These are phyloP conservation scores for Eledona agricola DNA, from an alignment of 2,888 invertebrate species.

Conservation along the genomic window DNA sequence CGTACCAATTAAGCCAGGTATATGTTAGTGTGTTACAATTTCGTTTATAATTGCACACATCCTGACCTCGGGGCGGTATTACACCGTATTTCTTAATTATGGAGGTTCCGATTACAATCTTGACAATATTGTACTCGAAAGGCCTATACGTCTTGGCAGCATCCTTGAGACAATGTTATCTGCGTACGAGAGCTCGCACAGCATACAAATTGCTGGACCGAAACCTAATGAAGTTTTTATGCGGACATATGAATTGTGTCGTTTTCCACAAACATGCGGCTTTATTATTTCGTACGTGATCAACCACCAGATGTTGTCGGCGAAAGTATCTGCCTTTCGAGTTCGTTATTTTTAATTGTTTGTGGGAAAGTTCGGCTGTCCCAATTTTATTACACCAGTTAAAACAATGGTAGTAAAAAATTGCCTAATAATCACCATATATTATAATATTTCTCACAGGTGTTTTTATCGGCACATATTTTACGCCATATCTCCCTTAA, in stretches of 20 bases:
- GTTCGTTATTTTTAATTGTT: slow-evolving; percentile 33
- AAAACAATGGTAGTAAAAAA: too few species aligned
- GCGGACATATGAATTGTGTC: slow-evolving; percentile 32
- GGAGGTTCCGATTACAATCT: slow-evolving; percentile 35
- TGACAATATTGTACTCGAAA: slow-evolving; percentile 31
- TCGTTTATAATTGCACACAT: slow-evolving; percentile 25
- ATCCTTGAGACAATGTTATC: slow-evolving; percentile 51
- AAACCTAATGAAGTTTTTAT: slow-evolving; percentile 48
- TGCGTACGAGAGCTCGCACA: slow-evolving; percentile 32
- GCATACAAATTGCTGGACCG: slow-evolving; percentile 50
- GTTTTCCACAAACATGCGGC: slow-evolving; percentile 14
- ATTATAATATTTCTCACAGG: too few species aligned
- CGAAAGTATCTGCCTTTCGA: slow-evolving; percentile 25
- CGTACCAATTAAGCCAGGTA: slow-evolving; percentile 19
- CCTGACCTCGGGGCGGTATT: slow-evolving; percentile 23
- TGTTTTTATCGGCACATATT: too few species aligned
- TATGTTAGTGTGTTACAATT: slow-evolving; percentile 28
- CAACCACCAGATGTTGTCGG: neutral
- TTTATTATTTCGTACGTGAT: slow-evolving; percentile 24
- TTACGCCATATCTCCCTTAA: too few species aligned
- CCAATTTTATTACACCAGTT: too few species aligned
- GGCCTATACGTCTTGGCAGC: slow-evolving; percentile 31
- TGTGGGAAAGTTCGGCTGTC: slow-evolving; percentile 23
- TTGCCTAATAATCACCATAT: too few species aligned
- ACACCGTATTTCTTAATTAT: slow-evolving; percentile 35